A percentile compares a stretch with the other conserved stretches of the same genome.
Conservation (phyloP, 2,888 invertebrate species). For the Morpho achilles region DNA sequence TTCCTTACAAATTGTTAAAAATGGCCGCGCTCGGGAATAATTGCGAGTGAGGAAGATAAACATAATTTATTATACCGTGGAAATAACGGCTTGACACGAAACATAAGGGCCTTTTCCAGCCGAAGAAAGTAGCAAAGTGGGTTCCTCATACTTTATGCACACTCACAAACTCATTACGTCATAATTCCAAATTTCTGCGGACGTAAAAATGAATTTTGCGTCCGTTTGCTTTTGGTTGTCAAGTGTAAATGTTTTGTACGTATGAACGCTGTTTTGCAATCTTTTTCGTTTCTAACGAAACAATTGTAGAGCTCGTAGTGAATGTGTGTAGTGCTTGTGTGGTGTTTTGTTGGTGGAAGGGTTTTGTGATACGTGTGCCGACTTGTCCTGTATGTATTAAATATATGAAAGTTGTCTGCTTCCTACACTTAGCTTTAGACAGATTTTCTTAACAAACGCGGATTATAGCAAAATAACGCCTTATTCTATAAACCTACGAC, state of each 20-base stretch:
- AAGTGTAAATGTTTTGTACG: constrained; percentile 4
- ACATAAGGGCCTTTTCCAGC: constrained; percentile 25
- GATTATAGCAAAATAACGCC: too few species aligned
- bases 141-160: constrained; percentile 30
- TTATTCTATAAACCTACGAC: too few species aligned
- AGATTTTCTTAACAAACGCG: too few species aligned
- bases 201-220: constrained; percentile 16
- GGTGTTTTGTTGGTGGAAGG: too few species aligned
- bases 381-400: too few species aligned
- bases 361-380: too few species aligned
- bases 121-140: constrained; percentile 24
- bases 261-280: too few species aligned
- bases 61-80: constrained; percentile 27
- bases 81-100: constrained; percentile 29
- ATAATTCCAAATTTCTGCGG: constrained; percentile 23
- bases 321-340: too few species aligned
- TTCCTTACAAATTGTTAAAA: constrained; percentile 27
- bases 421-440: too few species aligned
- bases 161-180: constrained; percentile 30
- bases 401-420: too few species aligned
- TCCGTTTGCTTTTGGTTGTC: constrained; percentile 8
- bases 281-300: too few species aligned
- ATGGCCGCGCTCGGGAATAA: constrained; percentile 20
- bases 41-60: constrained; percentile 14
- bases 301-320: too few species aligned